Percentiles rank a stretch among this genome's conserved stretches.
These are phyloP conservation scores for Branchinecta lynchi DNA, from an alignment of 1,140 invertebrate genomes.

Conservation along the genomic window DNA sequence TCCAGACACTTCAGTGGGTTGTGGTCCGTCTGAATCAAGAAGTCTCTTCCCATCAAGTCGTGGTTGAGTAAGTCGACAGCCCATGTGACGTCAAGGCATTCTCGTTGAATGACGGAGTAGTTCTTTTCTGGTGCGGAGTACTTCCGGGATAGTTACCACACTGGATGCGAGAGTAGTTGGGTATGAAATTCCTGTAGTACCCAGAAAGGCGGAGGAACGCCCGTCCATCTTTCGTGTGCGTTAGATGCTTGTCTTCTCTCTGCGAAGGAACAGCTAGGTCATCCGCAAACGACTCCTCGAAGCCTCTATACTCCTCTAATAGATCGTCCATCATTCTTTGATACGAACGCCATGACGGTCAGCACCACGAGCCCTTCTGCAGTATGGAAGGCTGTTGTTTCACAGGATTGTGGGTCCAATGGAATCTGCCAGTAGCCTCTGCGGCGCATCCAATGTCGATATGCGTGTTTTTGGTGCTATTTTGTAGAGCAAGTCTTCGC, in stretches of 20 bases:
- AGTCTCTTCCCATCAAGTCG: constrained; percentile 23
- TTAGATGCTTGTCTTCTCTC: constrained; percentile 25
- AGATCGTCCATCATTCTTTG: constrained; percentile 30
- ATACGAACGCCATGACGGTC: constrained; percentile 33
- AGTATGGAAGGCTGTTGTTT: too few species aligned
- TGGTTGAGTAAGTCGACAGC: constrained; percentile 24
- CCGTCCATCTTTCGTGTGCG: constrained; percentile 27
- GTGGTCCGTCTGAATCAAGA: constrained; percentile 24
- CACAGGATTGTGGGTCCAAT: too few species aligned
- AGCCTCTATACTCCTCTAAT: constrained; percentile 26
- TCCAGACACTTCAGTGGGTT: constrained; percentile 22
- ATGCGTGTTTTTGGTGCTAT: too few species aligned
- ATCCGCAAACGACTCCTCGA: constrained; percentile 34
- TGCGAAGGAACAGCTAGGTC: constrained; percentile 36
- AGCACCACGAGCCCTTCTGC: too few species aligned
- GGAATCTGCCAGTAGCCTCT: too few species aligned
- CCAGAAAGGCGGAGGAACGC: too few species aligned
- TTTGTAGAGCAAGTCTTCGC: constrained; percentile 31
- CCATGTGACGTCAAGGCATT: constrained; percentile 25
- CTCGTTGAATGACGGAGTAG: constrained; percentile 26
- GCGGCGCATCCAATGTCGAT: too few species aligned
- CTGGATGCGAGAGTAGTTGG: too few species aligned
- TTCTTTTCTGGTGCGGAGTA: too few species aligned
- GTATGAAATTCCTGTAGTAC: too few species aligned
- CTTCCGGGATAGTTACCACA: too few species aligned